These are phyloP conservation scores for Catostomus latipinnis DNA, from an alignment of 2,797 vertebrate genomes.

Conservation along the genomic window DNA sequence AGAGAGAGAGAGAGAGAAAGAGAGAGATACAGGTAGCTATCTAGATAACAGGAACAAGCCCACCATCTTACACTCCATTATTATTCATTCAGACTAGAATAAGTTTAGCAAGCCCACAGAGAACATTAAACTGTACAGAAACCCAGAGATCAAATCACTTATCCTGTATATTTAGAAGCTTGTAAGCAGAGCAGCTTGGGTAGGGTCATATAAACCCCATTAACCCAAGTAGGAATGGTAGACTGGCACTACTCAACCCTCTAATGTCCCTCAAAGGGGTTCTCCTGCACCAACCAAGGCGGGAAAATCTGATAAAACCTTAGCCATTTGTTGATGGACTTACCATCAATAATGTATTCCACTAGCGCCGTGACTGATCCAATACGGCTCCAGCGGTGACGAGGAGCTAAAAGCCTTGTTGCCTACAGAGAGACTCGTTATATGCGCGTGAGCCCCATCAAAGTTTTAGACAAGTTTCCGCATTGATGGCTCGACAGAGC, in stretches of 20 bases:
- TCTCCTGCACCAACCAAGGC: background rate
- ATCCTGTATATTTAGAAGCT: slow-evolving; percentile 39
- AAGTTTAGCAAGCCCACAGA: background rate
- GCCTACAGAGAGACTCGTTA: background rate
- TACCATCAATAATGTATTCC: slow-evolving; percentile 44
- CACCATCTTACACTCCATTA: background rate
- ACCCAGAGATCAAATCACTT: slow-evolving; percentile 19
- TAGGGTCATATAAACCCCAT: slow-evolving; percentile 16
- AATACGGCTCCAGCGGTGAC: background rate
- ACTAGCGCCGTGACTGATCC: background rate
- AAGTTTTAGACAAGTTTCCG: slow-evolving; percentile 41
- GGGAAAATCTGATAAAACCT: slow-evolving; percentile 36
- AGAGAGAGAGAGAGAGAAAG: background rate
- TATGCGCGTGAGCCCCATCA: background rate
- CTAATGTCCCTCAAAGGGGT: slow-evolving; percentile 19
- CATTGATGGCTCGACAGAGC: background rate
- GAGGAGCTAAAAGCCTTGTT: slow-evolving; percentile 21
- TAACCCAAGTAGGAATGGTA: slow-evolving; percentile 19
- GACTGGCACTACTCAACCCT: slow-evolving; percentile 17
- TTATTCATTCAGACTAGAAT: slow-evolving; percentile 13
- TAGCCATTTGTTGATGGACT: slow-evolving; percentile 30
- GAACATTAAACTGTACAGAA: slow-evolving; percentile 18
- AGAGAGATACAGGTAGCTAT: background rate
- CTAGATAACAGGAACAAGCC: slow-evolving; percentile 9
- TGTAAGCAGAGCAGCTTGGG: slow-evolving; percentile 26